Conservation (phyloP, 2,888 invertebrate species). For the Catocala nupta region DNA sequence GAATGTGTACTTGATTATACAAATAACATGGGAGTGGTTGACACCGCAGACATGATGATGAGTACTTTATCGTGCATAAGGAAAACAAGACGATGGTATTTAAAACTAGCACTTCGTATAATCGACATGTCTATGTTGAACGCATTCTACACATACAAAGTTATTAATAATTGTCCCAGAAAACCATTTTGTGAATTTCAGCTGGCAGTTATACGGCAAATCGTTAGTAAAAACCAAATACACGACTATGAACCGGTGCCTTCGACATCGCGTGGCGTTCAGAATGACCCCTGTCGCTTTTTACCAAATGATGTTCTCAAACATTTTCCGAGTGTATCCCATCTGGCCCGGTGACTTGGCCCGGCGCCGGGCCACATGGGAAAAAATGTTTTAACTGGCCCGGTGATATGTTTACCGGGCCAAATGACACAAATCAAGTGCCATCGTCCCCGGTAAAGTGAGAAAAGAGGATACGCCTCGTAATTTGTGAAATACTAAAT, state of each 20-base stretch:
- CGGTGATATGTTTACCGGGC: constrained; percentile 6
- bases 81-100: constrained; percentile 62
- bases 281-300: constrained; percentile 17
- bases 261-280: constrained; percentile 20
- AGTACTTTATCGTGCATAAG: constrained; percentile 53
- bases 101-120: constrained; percentile 60
- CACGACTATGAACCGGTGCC: constrained; percentile 15
- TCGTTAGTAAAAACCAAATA: constrained; percentile 26
- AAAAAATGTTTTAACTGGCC: constrained; percentile 7
- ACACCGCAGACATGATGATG: constrained; percentile 59
- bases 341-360: not conserved
- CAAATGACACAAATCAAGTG: constrained; percentile 8
- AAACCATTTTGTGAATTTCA: constrained; percentile 31
- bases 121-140: constrained; percentile 46
- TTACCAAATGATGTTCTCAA: constrained; percentile 17
- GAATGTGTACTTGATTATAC: constrained; percentile 54
- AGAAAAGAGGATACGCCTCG: constrained; percentile 8
- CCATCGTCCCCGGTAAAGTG: constrained; percentile 8
- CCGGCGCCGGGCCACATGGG: constrained; percentile 5
- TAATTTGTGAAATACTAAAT: constrained; percentile 9
- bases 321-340: constrained; percentile 10
- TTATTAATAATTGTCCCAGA: constrained; percentile 24
- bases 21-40: constrained; percentile 59
- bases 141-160: constrained; percentile 28
- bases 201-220: constrained; percentile 29